phyloP scores from a whole-genome alignment of 92 coral and sea anemone genomes.

The Epizoanthus scotinus region DNA sequence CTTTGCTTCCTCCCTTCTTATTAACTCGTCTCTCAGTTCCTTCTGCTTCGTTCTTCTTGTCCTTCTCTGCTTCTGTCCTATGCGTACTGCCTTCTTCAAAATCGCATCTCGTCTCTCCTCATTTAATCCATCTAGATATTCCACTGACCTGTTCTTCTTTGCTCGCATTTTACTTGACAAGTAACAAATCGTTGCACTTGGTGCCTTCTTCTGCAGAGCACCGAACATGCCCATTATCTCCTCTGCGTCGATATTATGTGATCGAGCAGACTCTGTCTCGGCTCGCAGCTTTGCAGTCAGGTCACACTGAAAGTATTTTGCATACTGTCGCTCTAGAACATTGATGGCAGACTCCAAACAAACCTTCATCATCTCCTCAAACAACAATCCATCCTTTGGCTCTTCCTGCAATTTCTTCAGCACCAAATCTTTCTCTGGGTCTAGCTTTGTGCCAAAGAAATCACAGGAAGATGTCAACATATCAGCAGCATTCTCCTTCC shows the following conservation, averaged over 20 bases:
- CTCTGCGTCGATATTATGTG: too few relatives aligned
- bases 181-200: neutral
- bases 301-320: neutral
- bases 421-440: neutral
- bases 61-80: too few relatives aligned
- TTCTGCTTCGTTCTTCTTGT: too few relatives aligned
- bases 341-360: neutral
- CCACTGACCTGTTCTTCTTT: neutral
- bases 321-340: neutral
- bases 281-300: neutral
- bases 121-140: too few relatives aligned
- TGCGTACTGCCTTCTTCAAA: too few relatives aligned
- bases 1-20: too few relatives aligned
- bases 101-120: too few relatives aligned
- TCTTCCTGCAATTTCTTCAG: constrained; percentile 3
- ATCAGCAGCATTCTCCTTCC: constrained; percentile 5
- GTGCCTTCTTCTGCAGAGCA: neutral
- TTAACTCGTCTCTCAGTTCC: too few relatives aligned
- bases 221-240: neutral
- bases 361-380: neutral
- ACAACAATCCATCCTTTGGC: neutral
- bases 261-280: neutral
- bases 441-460: neutral
- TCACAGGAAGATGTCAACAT: neutral
- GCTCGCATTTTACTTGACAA: neutral